Conservation (phyloP, 1,140 invertebrate species). For the Nixonia krombeini region DNA sequence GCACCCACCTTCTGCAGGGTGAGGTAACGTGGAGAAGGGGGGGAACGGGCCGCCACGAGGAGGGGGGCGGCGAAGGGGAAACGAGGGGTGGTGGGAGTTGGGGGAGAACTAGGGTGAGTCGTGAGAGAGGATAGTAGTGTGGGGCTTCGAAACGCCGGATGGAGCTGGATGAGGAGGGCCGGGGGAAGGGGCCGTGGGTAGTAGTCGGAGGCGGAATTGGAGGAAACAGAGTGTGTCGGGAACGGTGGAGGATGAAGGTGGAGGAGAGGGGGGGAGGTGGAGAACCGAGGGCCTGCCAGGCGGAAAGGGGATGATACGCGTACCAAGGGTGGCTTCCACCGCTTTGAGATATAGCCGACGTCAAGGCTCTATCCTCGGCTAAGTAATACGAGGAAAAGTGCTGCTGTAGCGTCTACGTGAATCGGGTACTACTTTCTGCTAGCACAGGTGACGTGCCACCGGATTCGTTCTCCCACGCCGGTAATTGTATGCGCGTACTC, state of each 20-base stretch:
- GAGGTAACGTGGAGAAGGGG: constrained; percentile 38
- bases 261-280: too few species aligned
- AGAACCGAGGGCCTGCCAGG: constrained; percentile 27
- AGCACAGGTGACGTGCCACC: constrained; percentile 36
- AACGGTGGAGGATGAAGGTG: constrained; percentile 46
- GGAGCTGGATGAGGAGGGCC: constrained; percentile 32
- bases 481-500: constrained; percentile 22
- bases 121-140: constrained; percentile 16
- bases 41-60: constrained; percentile 14
- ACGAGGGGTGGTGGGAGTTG: too few species aligned
- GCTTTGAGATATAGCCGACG: constrained; percentile 63
- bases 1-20: constrained; percentile 66
- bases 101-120: constrained; percentile 41
- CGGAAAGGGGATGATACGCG: constrained; percentile 60
- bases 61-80: constrained; percentile 31
- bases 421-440: neutral
- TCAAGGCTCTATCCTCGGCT: constrained; percentile 60
- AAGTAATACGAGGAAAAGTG: constrained; percentile 70
- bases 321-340: constrained; percentile 62
- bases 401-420: constrained; percentile 48
- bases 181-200: constrained; percentile 19
- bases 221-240: constrained; percentile 69
- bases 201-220: constrained; percentile 53
- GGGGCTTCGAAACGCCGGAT: constrained; percentile 12
- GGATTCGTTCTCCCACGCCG: constrained; percentile 20